Conservation (phyloP, 2,797 vertebrate genomes). For the Gadopsis marmoratus region DNA sequence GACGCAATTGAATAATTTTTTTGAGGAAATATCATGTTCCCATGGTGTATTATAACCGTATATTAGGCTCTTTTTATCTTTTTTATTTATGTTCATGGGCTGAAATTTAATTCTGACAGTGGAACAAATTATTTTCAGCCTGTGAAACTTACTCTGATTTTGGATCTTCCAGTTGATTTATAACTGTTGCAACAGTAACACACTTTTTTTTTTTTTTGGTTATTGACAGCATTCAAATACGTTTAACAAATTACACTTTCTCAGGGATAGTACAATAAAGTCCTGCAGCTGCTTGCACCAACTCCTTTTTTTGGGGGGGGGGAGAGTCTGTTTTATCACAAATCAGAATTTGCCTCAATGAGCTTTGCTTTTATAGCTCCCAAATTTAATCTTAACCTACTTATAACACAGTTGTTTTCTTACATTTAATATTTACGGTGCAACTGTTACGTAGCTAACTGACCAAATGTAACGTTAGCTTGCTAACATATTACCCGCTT, state of each 20-base stretch:
- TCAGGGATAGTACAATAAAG: neutral
- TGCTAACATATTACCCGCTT: neutral
- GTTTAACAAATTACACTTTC: neutral
- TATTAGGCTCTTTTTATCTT: constrained; percentile 1
- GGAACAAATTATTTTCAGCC: neutral
- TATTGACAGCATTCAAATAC: neutral
- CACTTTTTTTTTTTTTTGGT: neutral
- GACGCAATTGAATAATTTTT: constrained; percentile 23
- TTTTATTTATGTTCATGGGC: constrained; percentile 15
- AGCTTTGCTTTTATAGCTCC: neutral
- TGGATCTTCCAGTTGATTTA: neutral
- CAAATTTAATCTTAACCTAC: neutral
- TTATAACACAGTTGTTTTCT: neutral
- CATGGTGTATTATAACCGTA: neutral
- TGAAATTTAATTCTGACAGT: neutral
- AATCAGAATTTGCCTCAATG: too few relatives aligned
- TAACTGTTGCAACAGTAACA: neutral
- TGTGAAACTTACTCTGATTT: neutral
- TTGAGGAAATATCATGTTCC: constrained; percentile 5
- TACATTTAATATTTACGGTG: too few relatives aligned
- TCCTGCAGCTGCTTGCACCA: neutral
- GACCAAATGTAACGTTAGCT: neutral
- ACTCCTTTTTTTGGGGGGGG: too few relatives aligned
- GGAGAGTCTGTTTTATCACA: too few relatives aligned
- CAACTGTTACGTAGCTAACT: neutral